These are phyloP conservation scores for Myopa testacea DNA, from an alignment of 2,888 invertebrate species.

Conservation along the genomic window DNA sequence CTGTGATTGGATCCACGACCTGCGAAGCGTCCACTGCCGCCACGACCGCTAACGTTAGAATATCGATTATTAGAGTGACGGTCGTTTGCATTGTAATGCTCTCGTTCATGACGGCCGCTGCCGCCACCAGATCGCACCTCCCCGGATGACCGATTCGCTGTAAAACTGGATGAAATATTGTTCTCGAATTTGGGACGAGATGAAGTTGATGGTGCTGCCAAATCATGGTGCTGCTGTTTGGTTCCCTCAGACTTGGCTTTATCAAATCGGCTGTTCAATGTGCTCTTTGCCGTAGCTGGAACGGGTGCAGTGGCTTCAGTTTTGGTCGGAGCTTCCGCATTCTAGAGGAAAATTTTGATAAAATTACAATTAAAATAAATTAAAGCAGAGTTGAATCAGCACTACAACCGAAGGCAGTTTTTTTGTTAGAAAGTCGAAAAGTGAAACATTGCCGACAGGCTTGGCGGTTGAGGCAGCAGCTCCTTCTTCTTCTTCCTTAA, in stretches of 20 bases:
- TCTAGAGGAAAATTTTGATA: slow-evolving; percentile 10
- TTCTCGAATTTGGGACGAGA: slow-evolving; percentile 64
- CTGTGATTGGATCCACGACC: slow-evolving; percentile 34
- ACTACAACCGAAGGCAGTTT: slow-evolving; percentile 71
- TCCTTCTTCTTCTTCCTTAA: slow-evolving; percentile 73
- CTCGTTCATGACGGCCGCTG: slow-evolving; percentile 21
- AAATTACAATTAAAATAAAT: background rate
- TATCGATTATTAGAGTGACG: slow-evolving; percentile 12
- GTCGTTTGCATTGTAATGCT: slow-evolving; percentile 24
- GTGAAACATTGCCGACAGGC: slow-evolving; percentile 73
- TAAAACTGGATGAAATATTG: slow-evolving; percentile 67
- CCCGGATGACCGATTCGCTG: slow-evolving; percentile 54
- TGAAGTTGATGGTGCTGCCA: slow-evolving; percentile 34
- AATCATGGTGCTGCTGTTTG: slow-evolving; percentile 40
- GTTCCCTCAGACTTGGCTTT: slow-evolving; percentile 38
- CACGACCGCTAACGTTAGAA: slow-evolving; percentile 19
- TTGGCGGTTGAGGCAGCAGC: slow-evolving; percentile 76
- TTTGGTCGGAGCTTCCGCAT: background rate
- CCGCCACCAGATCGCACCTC: background rate
- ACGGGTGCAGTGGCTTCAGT: slow-evolving; percentile 37
- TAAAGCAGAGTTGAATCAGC: background rate
- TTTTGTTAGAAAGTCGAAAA: slow-evolving; percentile 86
- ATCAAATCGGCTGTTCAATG: slow-evolving; percentile 35
- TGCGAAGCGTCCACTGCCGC: slow-evolving; percentile 45
- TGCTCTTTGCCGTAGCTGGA: slow-evolving; percentile 18